phyloP scores from a whole-genome alignment of 2,113 vertebrate species.

The Thomomys bottae region DNA sequence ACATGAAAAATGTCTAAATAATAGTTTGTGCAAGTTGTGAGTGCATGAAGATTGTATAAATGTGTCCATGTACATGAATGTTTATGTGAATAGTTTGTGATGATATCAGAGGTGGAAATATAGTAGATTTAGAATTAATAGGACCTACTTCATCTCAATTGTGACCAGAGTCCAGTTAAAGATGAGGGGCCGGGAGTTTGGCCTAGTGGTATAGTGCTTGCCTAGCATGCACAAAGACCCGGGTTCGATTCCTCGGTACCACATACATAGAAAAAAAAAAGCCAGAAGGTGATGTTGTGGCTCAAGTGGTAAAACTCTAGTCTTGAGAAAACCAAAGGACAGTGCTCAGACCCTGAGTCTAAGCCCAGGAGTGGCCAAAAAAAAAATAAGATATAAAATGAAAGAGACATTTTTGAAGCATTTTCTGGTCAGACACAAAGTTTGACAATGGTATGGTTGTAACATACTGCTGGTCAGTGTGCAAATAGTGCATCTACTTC shows the following conservation, averaged over 20 bases:
- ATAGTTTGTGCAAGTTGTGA: not conserved
- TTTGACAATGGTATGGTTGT: not conserved
- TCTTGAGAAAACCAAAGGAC: no score
- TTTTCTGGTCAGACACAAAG: not conserved
- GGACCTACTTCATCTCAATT: not conserved
- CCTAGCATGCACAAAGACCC: no score
- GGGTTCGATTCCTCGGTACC: no score
- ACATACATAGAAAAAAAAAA: no score
- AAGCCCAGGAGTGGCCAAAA: no score
- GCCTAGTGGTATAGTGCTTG: no score
- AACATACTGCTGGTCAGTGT: not conserved
- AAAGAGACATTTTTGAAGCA: not conserved
- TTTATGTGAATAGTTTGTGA: not conserved
- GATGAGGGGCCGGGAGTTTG: no score
- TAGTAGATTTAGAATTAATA: not conserved
- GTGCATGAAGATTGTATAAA: accelerated
- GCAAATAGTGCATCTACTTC: not conserved
- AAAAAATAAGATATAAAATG: not conserved
- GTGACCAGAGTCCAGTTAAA: not conserved
- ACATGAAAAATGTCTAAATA: not conserved
- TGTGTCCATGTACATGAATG: accelerated
- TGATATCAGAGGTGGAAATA: not conserved
- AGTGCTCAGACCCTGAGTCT: no score
- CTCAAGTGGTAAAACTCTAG: no score
- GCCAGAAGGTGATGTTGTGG: no score